phyloP scores from a whole-genome alignment of 2,888 invertebrate species.

The Hymenopus coronatus region DNA sequence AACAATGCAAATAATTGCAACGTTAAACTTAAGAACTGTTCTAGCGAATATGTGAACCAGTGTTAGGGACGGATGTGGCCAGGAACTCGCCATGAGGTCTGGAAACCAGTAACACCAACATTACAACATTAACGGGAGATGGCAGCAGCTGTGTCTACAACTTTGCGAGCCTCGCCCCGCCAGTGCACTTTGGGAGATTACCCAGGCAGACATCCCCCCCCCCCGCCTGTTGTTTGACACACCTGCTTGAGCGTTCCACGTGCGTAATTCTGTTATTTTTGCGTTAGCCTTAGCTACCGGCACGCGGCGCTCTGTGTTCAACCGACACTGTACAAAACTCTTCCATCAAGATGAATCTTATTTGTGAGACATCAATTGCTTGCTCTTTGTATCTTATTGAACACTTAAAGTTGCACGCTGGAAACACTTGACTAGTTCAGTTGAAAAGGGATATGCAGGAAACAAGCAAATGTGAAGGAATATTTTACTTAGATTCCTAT shows the following conservation, averaged over 20 bases:
- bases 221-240: neutral
- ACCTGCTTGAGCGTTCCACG: neutral
- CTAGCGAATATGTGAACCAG: neutral
- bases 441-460: too few species aligned
- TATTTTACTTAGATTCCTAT: too few species aligned
- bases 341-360: neutral
- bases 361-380: neutral
- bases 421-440: too few species aligned
- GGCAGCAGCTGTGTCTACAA: neutral
- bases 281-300: neutral
- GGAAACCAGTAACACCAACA: neutral
- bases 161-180: neutral
- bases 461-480: too few species aligned
- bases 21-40: neutral
- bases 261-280: neutral
- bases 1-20: neutral
- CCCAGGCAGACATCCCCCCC: neutral
- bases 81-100: neutral
- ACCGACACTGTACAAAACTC: neutral
- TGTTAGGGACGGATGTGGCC: neutral
- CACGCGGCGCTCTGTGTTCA: neutral
- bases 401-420: too few species aligned
- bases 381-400: neutral
- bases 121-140: neutral
- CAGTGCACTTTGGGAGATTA: neutral